phyloP scores from a whole-genome alignment of 1,140 invertebrate genomes.

The Drosophila lacteicornis region DNA sequence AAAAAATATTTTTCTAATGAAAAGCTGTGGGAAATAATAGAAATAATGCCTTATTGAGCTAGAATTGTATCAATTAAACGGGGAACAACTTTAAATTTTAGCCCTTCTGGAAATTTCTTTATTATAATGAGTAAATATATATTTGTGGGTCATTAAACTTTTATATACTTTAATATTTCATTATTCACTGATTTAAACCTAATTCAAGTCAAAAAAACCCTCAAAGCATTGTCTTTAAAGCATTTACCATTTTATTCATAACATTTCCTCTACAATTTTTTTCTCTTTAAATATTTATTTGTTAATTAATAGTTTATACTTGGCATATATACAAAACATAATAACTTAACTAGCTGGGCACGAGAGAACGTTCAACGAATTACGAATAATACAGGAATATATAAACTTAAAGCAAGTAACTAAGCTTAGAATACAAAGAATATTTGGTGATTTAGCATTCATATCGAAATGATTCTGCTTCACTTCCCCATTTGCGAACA shows the following conservation, averaged over 20 bases:
- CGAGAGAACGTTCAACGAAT: conserved; percentile 39
- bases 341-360: conserved; percentile 26
- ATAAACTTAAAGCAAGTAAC: conserved; percentile 26
- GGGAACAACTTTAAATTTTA: not conserved
- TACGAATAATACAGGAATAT: conserved; percentile 38
- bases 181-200: no score
- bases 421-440: conserved; percentile 50
- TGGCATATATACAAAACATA: conserved; percentile 14
- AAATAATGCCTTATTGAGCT: not conserved
- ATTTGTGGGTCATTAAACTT: not conserved
- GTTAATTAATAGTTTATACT: not conserved
- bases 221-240: not conserved
- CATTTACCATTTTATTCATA: conserved; percentile 30
- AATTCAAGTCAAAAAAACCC: no score
- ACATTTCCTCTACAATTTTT: conserved; percentile 5
- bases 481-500: not conserved
- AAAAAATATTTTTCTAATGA: conserved; percentile 22
- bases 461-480: conserved; percentile 30
- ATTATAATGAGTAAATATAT: no score
- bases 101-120: not conserved
- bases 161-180: not conserved
- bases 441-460: conserved; percentile 76
- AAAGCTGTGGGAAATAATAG: conserved; percentile 8
- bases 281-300: not conserved
- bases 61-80: not conserved